Percentiles rank a stretch among this genome's conserved stretches.
phyloP scores from a whole-genome alignment of 2,797 vertebrate species.

The Cheirogaleus major region DNA sequence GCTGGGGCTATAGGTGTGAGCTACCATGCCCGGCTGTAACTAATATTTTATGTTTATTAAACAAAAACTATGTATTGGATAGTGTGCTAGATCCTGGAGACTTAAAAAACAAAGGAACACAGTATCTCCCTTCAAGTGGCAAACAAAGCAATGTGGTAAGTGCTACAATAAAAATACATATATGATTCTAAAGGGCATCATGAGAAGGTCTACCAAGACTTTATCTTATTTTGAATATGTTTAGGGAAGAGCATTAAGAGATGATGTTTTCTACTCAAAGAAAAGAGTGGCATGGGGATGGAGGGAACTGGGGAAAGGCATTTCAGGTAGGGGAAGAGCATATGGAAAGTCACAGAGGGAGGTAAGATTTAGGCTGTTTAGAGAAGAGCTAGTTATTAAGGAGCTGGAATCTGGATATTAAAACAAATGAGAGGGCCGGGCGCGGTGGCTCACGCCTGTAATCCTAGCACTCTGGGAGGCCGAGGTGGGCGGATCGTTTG shows the following conservation, averaged over 20 bases:
- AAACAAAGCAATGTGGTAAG: background rate
- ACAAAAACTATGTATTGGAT: background rate
- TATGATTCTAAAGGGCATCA: background rate
- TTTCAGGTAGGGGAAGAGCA: background rate
- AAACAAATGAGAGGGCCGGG: background rate
- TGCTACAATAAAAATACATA: background rate
- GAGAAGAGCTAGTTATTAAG: background rate
- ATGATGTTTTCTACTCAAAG: background rate
- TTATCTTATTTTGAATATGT: background rate
- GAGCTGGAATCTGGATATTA: background rate
- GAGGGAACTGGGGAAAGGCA: background rate
- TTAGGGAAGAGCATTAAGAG: background rate
- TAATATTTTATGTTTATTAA: conserved; percentile 30
- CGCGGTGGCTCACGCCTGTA: too few relatives aligned
- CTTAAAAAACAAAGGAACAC: background rate
- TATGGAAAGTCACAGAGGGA: background rate
- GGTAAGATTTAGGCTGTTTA: background rate
- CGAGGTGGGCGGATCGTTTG: too few relatives aligned
- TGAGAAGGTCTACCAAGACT: background rate
- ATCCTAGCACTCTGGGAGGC: too few relatives aligned
- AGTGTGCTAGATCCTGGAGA: background rate
- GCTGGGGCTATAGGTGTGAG: background rate
- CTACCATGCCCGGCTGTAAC: background rate
- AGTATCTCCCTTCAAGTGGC: background rate
- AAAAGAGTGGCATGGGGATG: background rate